Percentiles rank a stretch among this genome's conserved stretches.
Conservation (phyloP, 2,888 invertebrate species). For the Platynereis dumerilii region DNA sequence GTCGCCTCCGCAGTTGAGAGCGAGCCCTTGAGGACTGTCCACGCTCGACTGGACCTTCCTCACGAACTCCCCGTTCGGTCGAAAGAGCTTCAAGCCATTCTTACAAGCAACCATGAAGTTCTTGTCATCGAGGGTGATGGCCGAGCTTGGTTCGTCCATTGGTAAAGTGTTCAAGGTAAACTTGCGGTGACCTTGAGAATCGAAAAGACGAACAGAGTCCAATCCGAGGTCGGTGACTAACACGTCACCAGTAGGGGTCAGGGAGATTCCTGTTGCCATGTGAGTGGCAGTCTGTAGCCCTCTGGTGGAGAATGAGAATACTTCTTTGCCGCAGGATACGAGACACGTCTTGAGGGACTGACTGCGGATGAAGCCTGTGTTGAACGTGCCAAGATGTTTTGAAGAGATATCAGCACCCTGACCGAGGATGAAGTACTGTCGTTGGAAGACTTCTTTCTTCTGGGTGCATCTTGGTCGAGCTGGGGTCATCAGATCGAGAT, state of each 20-base stretch:
- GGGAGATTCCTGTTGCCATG: conserved; percentile 12
- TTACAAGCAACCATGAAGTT: conserved; percentile 12
- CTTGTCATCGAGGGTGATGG: not conserved
- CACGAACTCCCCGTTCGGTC: not conserved
- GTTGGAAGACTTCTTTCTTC: not conserved
- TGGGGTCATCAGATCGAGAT: too few species aligned
- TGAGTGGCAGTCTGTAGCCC: not conserved
- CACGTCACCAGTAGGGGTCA: conserved; percentile 1
- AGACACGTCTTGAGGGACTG: not conserved
- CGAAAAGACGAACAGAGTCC: conserved; percentile 14
- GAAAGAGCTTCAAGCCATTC: conserved; percentile 13
- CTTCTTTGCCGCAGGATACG: conserved; percentile 7
- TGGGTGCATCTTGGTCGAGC: not conserved
- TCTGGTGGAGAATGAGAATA: conserved; percentile 13
- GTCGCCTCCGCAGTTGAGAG: not conserved
- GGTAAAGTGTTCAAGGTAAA: conserved; percentile 10
- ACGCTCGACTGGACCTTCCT: not conserved
- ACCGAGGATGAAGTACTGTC: not conserved
- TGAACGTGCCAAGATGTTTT: conserved; percentile 8
- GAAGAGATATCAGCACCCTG: not conserved
- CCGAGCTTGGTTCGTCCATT: conserved; percentile 5
- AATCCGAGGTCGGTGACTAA: conserved; percentile 17
- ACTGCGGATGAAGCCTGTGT: not conserved
- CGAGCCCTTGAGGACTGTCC: conserved; percentile 12
- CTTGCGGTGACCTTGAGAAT: conserved; percentile 3